Base-by-base conservation (phyloP, 1,140 invertebrate species). In the Calephelis virginiensis region DNA sequence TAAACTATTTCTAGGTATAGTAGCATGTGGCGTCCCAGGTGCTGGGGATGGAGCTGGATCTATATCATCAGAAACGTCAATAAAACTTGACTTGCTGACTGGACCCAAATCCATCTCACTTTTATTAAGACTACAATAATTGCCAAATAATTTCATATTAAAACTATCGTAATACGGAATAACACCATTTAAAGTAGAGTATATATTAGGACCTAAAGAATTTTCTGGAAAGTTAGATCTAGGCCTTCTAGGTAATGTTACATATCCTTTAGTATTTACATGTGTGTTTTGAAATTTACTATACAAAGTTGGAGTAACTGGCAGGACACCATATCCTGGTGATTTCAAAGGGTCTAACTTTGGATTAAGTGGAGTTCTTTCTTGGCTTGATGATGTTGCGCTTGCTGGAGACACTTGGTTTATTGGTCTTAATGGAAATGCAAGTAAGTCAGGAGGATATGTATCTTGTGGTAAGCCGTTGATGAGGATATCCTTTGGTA, bases 141-240 rank as follows among this genome's bases (percentile, higher is more conserved):
- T 96, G 63, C 95, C 96, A 11, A 96, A 97, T 0, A 95, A 95
- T 60, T 96, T 93, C 8, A 94, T 91, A 0, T 96, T 97, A 11
- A 97, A 91, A 76, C 96, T 96, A 75, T 97, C 96, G 78, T 97
- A 97, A 8, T 96, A 94, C 0, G 96, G 96, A 76, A 97, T 95
- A 1, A 92, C 87, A 13, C 93, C 91, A 64, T 93, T 93, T 0
- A 92, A 71, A 48, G 91, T 92, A 2, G 93, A 92, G 49, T 90
- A 90, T 46, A 91, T 90, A 68, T 92, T 92, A 14, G 92, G 92
- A 38, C 90, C 86, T 67, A 91, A 74, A 64, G 71, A 79, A 7
- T 89, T 93, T 2, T 93, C 93, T 1, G 94, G 94, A 68, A 95
- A 94, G 69, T 95, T 96, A 0, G 93, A 93, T 37, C 96, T 92